A percentile compares a stretch with the other conserved stretches of the same genome.
Conservation (phyloP, 2,113 vertebrate species). For the Eleginops maclovinus region DNA sequence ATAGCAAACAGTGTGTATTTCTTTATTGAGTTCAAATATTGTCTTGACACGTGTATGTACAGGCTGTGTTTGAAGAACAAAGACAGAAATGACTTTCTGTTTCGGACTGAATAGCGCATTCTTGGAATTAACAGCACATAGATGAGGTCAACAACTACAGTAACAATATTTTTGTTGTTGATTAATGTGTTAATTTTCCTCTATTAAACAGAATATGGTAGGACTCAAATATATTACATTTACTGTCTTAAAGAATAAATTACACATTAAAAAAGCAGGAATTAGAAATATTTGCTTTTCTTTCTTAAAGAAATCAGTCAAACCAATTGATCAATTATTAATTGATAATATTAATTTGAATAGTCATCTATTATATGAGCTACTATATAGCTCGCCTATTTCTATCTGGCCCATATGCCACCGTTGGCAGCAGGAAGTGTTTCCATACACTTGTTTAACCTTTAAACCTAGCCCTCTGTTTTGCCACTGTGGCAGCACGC, state of each 20-base stretch:
- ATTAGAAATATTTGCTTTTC: too few relatives aligned
- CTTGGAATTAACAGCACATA: not conserved
- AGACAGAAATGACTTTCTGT: not conserved
- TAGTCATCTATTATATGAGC: not conserved
- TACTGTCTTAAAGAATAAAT: too few relatives aligned
- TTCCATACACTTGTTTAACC: conserved; percentile 28
- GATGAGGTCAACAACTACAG: too few relatives aligned
- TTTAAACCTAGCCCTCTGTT: conserved; percentile 49
- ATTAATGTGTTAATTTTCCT: too few relatives aligned
- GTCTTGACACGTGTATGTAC: conserved; percentile 3
- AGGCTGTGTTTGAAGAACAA: not conserved
- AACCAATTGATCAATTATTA: too few relatives aligned
- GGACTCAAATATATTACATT: too few relatives aligned
- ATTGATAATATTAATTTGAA: too few relatives aligned
- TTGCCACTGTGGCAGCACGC: conserved; percentile 13
- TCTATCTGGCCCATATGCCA: conserved; percentile 49
- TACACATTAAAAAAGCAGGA: too few relatives aligned
- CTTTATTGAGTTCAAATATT: not conserved
- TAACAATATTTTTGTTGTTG: too few relatives aligned
- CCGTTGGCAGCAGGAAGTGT: conserved; percentile 47
- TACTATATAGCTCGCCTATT: conserved; percentile 28
- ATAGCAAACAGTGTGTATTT: not conserved
- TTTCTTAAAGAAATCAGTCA: too few relatives aligned
- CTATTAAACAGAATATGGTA: too few relatives aligned
- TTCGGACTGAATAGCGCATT: not conserved